Conservation (phyloP, 2,888 invertebrate species). For the Acrobasis consociella region DNA sequence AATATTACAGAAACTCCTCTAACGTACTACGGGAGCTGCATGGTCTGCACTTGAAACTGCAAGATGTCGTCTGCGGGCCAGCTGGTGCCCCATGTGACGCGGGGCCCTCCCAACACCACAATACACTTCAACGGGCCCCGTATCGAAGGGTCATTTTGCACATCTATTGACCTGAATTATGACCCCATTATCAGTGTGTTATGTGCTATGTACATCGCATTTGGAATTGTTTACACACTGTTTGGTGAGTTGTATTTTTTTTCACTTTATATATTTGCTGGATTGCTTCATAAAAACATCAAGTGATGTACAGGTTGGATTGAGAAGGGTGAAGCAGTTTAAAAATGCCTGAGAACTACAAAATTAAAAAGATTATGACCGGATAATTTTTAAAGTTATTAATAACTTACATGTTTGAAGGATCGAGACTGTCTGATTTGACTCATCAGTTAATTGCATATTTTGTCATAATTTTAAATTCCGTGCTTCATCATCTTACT, state of each 20-base stretch:
- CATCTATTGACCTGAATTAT: slow-evolving; percentile 84
- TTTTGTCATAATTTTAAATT: no score
- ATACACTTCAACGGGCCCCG: slow-evolving; percentile 64
- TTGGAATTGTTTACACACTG: slow-evolving; percentile 92
- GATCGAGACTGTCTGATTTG: no score
- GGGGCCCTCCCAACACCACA: slow-evolving; percentile 70
- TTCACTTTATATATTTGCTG: no score
- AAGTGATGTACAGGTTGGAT: no score
- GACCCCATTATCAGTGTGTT: slow-evolving; percentile 85
- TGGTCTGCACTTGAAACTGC: slow-evolving; percentile 11
- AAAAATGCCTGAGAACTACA: no score
- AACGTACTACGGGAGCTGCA: neutral
- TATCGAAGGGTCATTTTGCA: slow-evolving; percentile 78
- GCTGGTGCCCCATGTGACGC: slow-evolving; percentile 80
- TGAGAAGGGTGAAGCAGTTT: no score
- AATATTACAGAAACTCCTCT: slow-evolving; percentile 1
- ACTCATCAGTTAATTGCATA: no score
- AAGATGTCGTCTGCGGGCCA: slow-evolving; percentile 79
- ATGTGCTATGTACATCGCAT: slow-evolving; percentile 88
- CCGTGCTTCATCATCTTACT: neutral
- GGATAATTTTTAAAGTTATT: no score
- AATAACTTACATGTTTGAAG: no score
- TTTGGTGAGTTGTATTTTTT: slow-evolving; percentile 85
- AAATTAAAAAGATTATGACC: no score
- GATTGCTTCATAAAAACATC: no score